Percentiles rank a stretch among this genome's conserved stretches.
Conservation (phyloP, 1,140 invertebrate genomes). For the Spodoptera litura region DNA sequence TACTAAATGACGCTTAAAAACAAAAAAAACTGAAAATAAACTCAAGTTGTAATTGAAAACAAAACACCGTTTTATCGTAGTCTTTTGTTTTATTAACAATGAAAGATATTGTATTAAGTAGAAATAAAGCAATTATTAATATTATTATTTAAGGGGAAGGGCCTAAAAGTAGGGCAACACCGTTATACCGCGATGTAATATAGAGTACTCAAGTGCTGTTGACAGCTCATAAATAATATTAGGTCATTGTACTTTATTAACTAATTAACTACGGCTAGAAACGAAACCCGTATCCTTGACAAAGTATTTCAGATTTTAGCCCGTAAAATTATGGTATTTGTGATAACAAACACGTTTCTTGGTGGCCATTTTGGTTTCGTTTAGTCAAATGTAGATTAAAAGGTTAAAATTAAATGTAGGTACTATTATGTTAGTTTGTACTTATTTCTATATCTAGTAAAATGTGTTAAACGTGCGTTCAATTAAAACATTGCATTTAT, state of each 20-base stretch:
- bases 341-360: constrained; percentile 2
- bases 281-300: constrained; percentile 23
- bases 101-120: not conserved
- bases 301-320: constrained; percentile 6
- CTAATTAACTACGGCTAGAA: constrained; percentile 38
- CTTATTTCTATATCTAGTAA: no score
- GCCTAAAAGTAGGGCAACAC: constrained; percentile 23
- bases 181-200: constrained; percentile 23
- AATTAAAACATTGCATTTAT: not conserved
- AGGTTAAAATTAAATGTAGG: no score
- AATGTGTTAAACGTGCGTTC: no score
- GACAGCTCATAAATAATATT: constrained; percentile 44
- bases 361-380: not conserved
- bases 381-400: no score
- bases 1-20: no score
- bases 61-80: no score
- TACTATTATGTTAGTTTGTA: no score
- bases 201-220: constrained; percentile 23
- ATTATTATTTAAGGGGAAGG: constrained; percentile 7
- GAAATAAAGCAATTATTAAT: not conserved
- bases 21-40: no score
- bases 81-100: not conserved
- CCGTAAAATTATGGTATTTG: not conserved
- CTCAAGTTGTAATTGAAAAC: no score
- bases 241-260: constrained; percentile 43